Base-by-base conservation (phyloP, 2,797 vertebrate genomes). In the Echiichthys vipera region DNA sequence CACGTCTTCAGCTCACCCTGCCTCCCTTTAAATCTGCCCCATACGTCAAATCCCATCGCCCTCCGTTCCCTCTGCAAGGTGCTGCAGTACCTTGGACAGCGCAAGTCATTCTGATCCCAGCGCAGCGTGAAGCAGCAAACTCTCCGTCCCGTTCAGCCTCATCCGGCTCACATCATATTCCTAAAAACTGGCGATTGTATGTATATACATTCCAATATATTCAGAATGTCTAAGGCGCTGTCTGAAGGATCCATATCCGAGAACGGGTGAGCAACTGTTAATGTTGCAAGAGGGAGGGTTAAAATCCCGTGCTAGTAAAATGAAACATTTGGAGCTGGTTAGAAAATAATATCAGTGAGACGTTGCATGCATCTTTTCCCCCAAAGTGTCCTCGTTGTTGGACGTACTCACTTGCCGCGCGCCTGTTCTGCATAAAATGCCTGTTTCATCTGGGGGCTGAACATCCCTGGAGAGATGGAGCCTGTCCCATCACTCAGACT, bases 31-130 rank as follows among this genome's bases (percentile, higher is more conserved):
- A 22, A 59, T 9, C 46, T 45, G 65, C 74, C 56, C 46, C 29
- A 22, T 24, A 34, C 65, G 27, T 37, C 25, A 6, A 50, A 30
- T 47, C 55, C 10, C 53, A 22, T 46, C 56, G 1, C 30, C 37
- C 39, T 30, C 25, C 18, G 34, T 9, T 17, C 36, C 9, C 17
- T n/a, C 62, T 54, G 68, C 55, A 56, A 45, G 20, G 45, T 78
- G 79, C 80, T 85, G 84, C 88, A 92, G 93, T 37, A 94, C 94
- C 94, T 88, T 85, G 94, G 94, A 95, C 92, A 94, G 94, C 91
- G 88, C 88, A 77, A 37, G 34, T 22, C 0, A 15, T 11, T 12
- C 46, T 46, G 37, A 29, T 34, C 49, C 20, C 49, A 40, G 59
- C 10, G 30, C 80, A 59, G 47, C 50, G 20, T 1, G 53, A 40